These are phyloP conservation scores for Euthynnus affinis DNA, from an alignment of 2,797 vertebrate genomes.

Conservation along the genomic window DNA sequence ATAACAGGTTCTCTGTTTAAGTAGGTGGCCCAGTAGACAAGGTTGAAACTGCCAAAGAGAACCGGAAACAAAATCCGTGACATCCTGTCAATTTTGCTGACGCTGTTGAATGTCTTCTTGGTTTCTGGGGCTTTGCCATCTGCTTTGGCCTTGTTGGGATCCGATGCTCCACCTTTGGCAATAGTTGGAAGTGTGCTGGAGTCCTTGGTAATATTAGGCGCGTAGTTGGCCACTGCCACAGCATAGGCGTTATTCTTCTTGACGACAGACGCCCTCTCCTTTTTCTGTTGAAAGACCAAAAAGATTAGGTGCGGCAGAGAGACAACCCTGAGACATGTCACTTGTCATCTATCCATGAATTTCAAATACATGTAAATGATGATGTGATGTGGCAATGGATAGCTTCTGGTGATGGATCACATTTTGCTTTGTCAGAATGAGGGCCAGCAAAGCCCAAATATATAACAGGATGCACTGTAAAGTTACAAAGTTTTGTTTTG, in stretches of 20 bases:
- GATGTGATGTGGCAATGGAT: slow-evolving; percentile 29
- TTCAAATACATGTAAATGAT: slow-evolving; percentile 28
- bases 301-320: slow-evolving; percentile 16
- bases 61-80: slow-evolving; percentile 98
- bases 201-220: slow-evolving; percentile 96
- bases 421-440: slow-evolving; percentile 36
- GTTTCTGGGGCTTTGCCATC: slow-evolving; percentile 92
- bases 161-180: slow-evolving; percentile 91
- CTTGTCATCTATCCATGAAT: slow-evolving; percentile 15
- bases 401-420: slow-evolving; percentile 44
- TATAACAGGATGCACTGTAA: not conserved
- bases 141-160: slow-evolving; percentile 91
- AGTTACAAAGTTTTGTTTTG: not conserved
- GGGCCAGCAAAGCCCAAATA: slow-evolving; percentile 21
- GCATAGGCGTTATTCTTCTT: slow-evolving; percentile 99
- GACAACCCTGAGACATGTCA: not conserved
- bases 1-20: slow-evolving; percentile 96
- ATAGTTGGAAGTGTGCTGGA: slow-evolving; percentile 92
- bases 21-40: slow-evolving; percentile 99
- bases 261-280: slow-evolving; percentile 94
- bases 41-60: slow-evolving; percentile 96
- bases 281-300: slow-evolving; percentile 89
- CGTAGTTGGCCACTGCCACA: slow-evolving; percentile 98
- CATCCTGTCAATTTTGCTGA: slow-evolving; percentile 99
- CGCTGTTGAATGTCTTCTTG: slow-evolving; percentile 99